Base-by-base conservation (phyloP, 1,140 invertebrate genomes). In the Parasteatoda tepidariorum region DNA sequence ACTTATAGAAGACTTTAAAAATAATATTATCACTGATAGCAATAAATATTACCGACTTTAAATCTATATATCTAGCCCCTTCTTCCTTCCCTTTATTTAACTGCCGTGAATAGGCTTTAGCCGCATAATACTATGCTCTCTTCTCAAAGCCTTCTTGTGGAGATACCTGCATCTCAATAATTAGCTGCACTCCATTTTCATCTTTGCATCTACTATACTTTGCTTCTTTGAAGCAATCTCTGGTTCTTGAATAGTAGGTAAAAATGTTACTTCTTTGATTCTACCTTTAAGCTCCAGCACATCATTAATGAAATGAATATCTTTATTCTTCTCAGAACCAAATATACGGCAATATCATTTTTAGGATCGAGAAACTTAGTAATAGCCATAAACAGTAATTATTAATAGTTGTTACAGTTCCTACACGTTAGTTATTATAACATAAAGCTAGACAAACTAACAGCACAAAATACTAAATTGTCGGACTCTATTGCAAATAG, bases 241-340 rank as follows among this genome's bases (percentile, higher is more conserved):
- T 55, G 70, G 70, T 18, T 73, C 70, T 26, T 22, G 15, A 57
- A 55, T 55, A 57, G 70, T 73, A 57, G 1, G 26, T 26, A 73
- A 31, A 55, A 73, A 73, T 24, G 54, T 48, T 70, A 76, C 28
- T 15, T 76, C 71, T 18, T 74, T 7, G 13, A 74, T 74, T 48
- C 26, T 31, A 74, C n/a, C 9, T 74, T 62, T 24, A 48, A 81
- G 34, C 15, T 55, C 68, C 18, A 81, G 26, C 28, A 81, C 61
- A 81, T 67, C 61, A 24, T 81, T 81, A 4, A 81, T 13, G 48
- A 81, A 68, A 26, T 81, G 78, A 31, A 68, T 81, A 54, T 81
- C 41, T 67, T 81, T 81, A 57, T 68, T 81, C 55, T 68, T 81
- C n/a, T 81, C 78, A 67, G 78, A 54, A 24, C 61, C 78, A 81